Evolutionary conservation across 2,797 vertebrate genomes (phyloP).

Genomic region (Manis pentadactyla): DNA sequence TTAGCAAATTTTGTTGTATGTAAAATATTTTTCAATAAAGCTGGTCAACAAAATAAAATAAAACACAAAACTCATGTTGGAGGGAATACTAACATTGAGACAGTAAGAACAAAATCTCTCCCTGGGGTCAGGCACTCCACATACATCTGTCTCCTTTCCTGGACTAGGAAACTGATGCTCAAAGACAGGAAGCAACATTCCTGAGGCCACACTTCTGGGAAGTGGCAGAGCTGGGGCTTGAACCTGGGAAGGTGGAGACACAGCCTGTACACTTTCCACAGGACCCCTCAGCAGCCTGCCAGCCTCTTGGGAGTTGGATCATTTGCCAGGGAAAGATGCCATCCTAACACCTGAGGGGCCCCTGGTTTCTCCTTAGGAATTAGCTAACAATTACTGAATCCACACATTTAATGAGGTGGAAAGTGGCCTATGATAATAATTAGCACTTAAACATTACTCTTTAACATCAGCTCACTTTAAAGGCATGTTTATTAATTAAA

Average conservation of each 20-base stretch:
- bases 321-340: not conserved
- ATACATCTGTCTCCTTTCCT: not conserved
- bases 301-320: not conserved
- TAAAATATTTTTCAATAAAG: not conserved
- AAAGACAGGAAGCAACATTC: not conserved
- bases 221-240: not conserved
- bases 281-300: not conserved
- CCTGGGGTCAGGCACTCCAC: too few relatives aligned
- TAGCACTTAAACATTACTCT: conserved; percentile 57
- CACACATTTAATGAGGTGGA: conserved; percentile 67
- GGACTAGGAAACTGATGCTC: not conserved
- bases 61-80: not conserved
- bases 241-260: not conserved
- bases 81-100: not conserved
- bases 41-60: not conserved
- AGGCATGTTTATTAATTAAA: conserved; percentile 62
- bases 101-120: not conserved
- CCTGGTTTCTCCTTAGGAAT: conserved; percentile 41
- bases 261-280: not conserved
- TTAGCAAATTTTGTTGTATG: not conserved
- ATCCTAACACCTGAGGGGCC: not conserved
- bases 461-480: conserved; percentile 45
- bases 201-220: not conserved
- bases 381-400: conserved; percentile 63
- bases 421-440: conserved; percentile 68